Percentiles rank a stretch among this genome's conserved stretches.
These are phyloP conservation scores for Oryctolagus cuniculus DNA, from an alignment of 2,113 vertebrate genomes.

Conservation along the genomic window mOryCun1.1 NC_091435.1:93520001-93520500, in stretches of 20 bases:
- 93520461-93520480: background rate
- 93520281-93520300: constrained; percentile 86
- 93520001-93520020: background rate
- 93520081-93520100: background rate
- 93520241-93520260: background rate
- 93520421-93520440: background rate
- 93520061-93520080: background rate
- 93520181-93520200: background rate
- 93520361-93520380: constrained; percentile 95
- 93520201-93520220: background rate
- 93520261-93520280: background rate
- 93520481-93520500: accelerated
- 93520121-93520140: background rate
- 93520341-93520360: constrained; percentile 92
- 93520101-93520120: background rate
- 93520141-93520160: background rate
- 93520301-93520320: constrained; percentile 98
- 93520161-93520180: background rate
- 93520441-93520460: background rate
- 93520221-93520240: accelerated
- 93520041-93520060: background rate
- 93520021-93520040: background rate
- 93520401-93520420: constrained; percentile 32
- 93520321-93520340: constrained; percentile 95
- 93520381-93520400: constrained; percentile 82